Base-by-base conservation (phyloP, 1,140 invertebrate species). In the Brachionus manjavacas region DNA sequence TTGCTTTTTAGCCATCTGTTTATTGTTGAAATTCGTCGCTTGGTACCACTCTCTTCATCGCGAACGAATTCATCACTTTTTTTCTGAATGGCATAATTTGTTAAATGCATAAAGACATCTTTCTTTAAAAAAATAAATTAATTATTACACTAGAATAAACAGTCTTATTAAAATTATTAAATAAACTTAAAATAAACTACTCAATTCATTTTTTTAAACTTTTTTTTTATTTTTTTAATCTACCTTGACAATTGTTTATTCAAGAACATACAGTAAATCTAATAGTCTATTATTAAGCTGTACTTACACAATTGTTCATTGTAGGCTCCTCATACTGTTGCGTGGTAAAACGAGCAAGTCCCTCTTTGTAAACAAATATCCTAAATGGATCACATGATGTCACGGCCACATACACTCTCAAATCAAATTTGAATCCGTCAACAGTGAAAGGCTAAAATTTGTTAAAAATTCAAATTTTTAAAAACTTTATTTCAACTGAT, bases 1-100 rank as follows among this genome's bases (percentile, higher is more conserved):
- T 93, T 92, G 23, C 91, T 90, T 78, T 90, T 87, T 87, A 95
- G 89, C 90, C 93, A 93, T 85, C 92, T 92, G 88, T 94, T 94
- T 85, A 95, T 91, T 43, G 94, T 94, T 79, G 93, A 93, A 89
- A 95, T 93, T 88, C 94, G 93, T 92, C 94, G 92, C 90, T 96
- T 96, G 87, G 94, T 95, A 9, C 94, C 94, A 3, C 92, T 92
- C 74, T 90, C 88, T 87, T 93, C 93, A 86, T 93, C 92, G 84
- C 92, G 90, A 11, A 93, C 90, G 87, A 94, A 95, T 79, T 94
- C 93, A 68, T 93, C 91, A 87, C 94, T 95, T 81, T 89, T 87
- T 87, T 90, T 90, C 85, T 90, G 89, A 79, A 90, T 89, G 79
- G 90, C 89, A 87, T 90, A 90, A 86, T 90, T 90, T 60, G 90